Evolutionary conservation across 2,113 vertebrate genomes (phyloP).

Genomic region (Leptosomus discolor): DNA sequence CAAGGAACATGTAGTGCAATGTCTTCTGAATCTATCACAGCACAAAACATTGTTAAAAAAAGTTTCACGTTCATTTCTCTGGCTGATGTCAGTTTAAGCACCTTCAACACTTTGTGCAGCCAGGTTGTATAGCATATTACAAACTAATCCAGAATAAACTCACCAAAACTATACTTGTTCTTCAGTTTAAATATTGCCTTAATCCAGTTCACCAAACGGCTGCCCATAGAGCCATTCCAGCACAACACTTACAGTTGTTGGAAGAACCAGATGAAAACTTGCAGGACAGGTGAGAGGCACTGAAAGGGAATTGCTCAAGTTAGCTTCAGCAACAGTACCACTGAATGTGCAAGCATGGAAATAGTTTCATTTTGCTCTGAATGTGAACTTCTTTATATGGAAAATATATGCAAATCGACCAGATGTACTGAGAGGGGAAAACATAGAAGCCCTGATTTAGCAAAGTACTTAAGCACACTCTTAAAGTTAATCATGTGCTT

Average conservation of each 20-base stretch:
- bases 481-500: conserved; percentile 67
- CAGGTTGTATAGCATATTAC: neutral
- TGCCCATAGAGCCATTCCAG: neutral
- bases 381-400: conserved; percentile 47
- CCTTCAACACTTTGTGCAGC: neutral
- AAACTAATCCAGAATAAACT: neutral
- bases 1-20: neutral
- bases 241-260: neutral
- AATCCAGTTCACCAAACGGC: neutral
- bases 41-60: neutral
- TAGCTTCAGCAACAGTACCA: neutral
- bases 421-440: conserved; percentile 43
- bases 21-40: neutral
- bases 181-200: neutral
- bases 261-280: neutral
- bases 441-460: conserved; percentile 57
- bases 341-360: neutral
- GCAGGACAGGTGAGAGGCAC: neutral
- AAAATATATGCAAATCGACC: conserved; percentile 55
- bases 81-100: neutral
- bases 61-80: neutral
- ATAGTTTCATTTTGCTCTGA: neutral
- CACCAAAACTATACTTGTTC: neutral
- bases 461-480: conserved; percentile 54
- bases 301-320: neutral